Conservation (phyloP, 1,140 invertebrate species). For the Micrasema minimum region DNA sequence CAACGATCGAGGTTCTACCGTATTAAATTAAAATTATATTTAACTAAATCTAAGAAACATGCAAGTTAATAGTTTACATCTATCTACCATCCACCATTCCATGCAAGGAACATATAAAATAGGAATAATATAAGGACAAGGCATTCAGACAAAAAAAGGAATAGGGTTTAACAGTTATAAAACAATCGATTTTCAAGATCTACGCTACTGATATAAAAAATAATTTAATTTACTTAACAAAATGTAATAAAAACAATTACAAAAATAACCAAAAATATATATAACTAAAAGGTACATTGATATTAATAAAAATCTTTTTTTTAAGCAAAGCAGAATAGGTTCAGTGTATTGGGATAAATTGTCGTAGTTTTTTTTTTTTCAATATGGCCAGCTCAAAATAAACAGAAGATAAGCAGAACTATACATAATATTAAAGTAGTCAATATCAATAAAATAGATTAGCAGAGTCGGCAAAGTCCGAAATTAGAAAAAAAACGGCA, state of each 20-base stretch:
- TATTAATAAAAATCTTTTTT: slow-evolving; percentile 42
- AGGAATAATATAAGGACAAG: slow-evolving; percentile 10
- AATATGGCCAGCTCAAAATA: slow-evolving; percentile 53
- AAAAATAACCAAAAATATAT: slow-evolving; percentile 45
- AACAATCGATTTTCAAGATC: slow-evolving; percentile 53
- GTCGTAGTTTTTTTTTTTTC: slow-evolving; percentile 26
- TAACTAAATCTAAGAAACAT: slow-evolving; percentile 4
- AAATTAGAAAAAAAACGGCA: slow-evolving; percentile 33
- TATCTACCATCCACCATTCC: slow-evolving; percentile 25
- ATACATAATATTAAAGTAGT: slow-evolving; percentile 42
- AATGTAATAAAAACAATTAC: slow-evolving; percentile 35
- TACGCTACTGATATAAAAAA: slow-evolving; percentile 45
- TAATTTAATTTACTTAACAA: slow-evolving; percentile 41
- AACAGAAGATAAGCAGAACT: slow-evolving; percentile 52
- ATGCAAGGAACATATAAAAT: slow-evolving; percentile 28
- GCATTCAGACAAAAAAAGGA: slow-evolving; percentile 17
- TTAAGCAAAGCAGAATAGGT: slow-evolving; percentile 54
- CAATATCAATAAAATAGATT: slow-evolving; percentile 24
- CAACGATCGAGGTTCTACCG: no score
- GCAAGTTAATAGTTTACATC: slow-evolving; percentile 9
- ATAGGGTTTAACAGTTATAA: slow-evolving; percentile 29
- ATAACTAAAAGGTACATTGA: slow-evolving; percentile 40
- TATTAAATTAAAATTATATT: no score
- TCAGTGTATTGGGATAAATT: slow-evolving; percentile 38
- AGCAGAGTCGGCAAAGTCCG: slow-evolving; percentile 29